A percentile compares a stretch with the other conserved stretches of the same genome.
Evolutionary conservation across 2,113 vertebrate species (phyloP).

Genomic region (Lepus europaeus): DNA sequence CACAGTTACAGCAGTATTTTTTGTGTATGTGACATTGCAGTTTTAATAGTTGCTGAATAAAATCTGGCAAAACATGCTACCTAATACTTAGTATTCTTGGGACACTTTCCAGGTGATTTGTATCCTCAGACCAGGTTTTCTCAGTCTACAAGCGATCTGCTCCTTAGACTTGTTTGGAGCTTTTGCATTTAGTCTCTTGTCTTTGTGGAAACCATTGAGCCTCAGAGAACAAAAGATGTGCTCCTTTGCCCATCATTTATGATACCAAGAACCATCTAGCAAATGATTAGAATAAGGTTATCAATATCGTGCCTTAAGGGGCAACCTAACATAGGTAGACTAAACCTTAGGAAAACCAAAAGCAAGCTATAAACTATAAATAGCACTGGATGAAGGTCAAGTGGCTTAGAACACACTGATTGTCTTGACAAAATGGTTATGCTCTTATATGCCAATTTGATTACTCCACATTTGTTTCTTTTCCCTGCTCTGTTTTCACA

Average conservation of each 20-base stretch:
- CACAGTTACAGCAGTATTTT: not conserved
- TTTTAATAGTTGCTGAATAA: conserved; percentile 17
- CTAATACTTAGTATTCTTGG: not conserved
- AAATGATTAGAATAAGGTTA: not conserved
- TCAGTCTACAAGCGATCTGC: not conserved
- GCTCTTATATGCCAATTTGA: not conserved
- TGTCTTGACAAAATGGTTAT: not conserved
- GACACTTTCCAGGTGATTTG: not conserved
- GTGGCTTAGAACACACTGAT: not conserved
- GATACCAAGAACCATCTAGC: not conserved
- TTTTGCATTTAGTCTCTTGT: not conserved
- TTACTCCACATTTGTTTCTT: not conserved
- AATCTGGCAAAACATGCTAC: not conserved
- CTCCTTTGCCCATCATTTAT: not conserved
- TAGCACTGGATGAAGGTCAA: not conserved
- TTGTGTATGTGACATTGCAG: not conserved
- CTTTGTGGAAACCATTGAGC: not conserved
- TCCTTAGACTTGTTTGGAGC: not conserved
- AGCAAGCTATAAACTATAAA: not conserved
- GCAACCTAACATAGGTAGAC: not conserved
- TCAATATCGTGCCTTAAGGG: not conserved
- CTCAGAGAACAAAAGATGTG: not conserved
- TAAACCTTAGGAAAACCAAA: not conserved
- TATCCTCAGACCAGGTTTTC: not conserved
- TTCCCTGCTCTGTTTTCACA: not conserved